Percentiles rank a stretch among this genome's conserved stretches.
Conservation (phyloP, 2,888 invertebrate genomes). For the Acanthosoma haemorrhoidale region DNA sequence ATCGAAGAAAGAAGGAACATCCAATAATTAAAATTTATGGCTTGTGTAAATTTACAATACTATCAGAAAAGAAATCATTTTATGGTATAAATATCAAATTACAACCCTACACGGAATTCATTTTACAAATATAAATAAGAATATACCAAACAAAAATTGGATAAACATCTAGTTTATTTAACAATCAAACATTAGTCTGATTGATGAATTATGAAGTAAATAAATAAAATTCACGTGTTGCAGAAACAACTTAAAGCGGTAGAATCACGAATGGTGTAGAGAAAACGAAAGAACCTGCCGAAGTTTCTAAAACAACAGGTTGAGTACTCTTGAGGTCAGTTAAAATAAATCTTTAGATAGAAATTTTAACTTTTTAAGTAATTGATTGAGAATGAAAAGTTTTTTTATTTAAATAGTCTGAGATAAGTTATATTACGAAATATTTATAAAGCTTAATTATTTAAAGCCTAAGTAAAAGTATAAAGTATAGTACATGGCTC, state of each 20-base stretch:
- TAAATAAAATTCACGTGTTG: constrained; percentile 13
- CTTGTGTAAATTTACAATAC: background rate
- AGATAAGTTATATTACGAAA: background rate
- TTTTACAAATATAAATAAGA: background rate
- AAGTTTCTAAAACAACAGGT: constrained; percentile 16
- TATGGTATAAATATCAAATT: constrained; percentile 20
- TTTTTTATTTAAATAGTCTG: background rate
- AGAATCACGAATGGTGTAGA: background rate
- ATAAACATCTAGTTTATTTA: background rate
- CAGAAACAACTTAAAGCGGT: constrained; percentile 1
- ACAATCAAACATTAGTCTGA: background rate
- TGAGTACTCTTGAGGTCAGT: background rate
- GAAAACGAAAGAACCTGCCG: background rate
- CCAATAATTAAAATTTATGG: too few species aligned
- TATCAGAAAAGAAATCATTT: background rate
- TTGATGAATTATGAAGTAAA: background rate
- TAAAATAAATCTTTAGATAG: too few species aligned
- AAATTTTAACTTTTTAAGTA: background rate
- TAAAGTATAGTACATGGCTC: too few species aligned
- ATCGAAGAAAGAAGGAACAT: too few species aligned
- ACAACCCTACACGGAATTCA: background rate
- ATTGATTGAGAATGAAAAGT: background rate
- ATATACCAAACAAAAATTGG: background rate
- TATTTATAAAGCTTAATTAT: background rate
- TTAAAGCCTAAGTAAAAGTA: background rate